Conservation (phyloP, 35 echinoderm and acorn worm species). For the Eucidaris tribuloides region DNA sequence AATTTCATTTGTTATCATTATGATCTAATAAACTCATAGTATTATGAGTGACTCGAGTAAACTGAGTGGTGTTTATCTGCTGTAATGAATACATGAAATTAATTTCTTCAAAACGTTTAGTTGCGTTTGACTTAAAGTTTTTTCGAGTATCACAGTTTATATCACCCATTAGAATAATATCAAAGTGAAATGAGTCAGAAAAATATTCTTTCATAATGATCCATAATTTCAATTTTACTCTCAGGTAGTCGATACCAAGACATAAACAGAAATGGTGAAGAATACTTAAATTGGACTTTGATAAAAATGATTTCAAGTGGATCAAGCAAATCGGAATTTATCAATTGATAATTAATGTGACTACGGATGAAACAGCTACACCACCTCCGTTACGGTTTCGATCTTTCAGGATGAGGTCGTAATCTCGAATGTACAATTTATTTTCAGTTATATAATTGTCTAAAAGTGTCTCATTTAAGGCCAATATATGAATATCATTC, state of each 20-base stretch:
- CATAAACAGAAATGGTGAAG: not conserved
- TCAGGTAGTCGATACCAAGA: not conserved
- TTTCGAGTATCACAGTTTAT: no score
- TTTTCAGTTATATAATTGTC: not conserved
- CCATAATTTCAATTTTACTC: not conserved
- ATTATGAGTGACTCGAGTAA: no score
- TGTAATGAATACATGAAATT: no score
- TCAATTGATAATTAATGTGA: not conserved
- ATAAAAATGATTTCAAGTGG: not conserved
- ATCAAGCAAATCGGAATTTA: not conserved
- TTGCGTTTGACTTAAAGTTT: not conserved
- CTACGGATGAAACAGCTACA: not conserved
- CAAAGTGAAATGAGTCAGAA: not conserved
- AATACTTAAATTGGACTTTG: not conserved
- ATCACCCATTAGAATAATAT: not conserved
- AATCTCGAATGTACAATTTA: not conserved
- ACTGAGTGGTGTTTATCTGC: no score
- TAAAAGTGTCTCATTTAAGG: not conserved
- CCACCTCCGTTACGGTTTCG: not conserved
- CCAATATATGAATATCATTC: not conserved
- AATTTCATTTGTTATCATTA: not conserved
- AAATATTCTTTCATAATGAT: not conserved
- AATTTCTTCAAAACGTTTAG: not conserved
- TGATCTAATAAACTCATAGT: no score
- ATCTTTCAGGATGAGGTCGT: not conserved